Conservation (phyloP, 2,888 invertebrate species). For the Ornithoptera alexandrae region DNA sequence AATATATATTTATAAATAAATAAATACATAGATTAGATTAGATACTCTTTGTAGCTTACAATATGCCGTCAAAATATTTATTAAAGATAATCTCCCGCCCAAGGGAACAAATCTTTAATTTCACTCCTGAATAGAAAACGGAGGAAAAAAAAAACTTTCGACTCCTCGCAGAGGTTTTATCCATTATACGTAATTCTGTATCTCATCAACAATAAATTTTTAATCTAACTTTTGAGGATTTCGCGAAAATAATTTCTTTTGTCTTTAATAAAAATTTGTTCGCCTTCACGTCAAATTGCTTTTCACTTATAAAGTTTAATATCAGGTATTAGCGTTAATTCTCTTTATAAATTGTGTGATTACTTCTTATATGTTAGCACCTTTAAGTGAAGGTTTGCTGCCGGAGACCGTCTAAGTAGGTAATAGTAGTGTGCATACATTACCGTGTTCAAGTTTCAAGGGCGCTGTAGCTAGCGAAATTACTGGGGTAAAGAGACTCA, state of each 20-base stretch:
- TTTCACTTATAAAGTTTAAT: background rate
- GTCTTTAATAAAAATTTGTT: background rate
- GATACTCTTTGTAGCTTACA: background rate
- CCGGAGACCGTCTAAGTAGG: too few relatives aligned
- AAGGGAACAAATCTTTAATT: slow-evolving; percentile 1
- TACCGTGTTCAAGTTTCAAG: too few relatives aligned
- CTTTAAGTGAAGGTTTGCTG: too few relatives aligned
- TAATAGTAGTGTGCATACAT: too few relatives aligned
- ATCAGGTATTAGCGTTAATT: background rate
- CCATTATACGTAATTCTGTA: slow-evolving; percentile 1
- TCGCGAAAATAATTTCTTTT: slow-evolving; percentile 4
- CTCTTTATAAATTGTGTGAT: background rate
- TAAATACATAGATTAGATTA: too few relatives aligned
- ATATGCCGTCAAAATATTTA: background rate
- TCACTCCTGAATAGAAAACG: background rate
- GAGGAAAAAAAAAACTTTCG: background rate
- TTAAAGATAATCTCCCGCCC: background rate
- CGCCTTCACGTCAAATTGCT: background rate
- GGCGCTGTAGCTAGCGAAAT: too few relatives aligned
- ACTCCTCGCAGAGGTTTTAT: slow-evolving; percentile 4
- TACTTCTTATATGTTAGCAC: background rate
- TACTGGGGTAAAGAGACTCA: too few relatives aligned
- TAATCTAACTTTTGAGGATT: slow-evolving; percentile 5
- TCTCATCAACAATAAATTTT: slow-evolving; percentile 7
- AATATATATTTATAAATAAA: too few relatives aligned